Percentiles rank a stretch among this genome's conserved stretches.
Evolutionary conservation across 2,797 vertebrate genomes (phyloP).

Genomic region (Helicolenus hilgendorfi): DNA sequence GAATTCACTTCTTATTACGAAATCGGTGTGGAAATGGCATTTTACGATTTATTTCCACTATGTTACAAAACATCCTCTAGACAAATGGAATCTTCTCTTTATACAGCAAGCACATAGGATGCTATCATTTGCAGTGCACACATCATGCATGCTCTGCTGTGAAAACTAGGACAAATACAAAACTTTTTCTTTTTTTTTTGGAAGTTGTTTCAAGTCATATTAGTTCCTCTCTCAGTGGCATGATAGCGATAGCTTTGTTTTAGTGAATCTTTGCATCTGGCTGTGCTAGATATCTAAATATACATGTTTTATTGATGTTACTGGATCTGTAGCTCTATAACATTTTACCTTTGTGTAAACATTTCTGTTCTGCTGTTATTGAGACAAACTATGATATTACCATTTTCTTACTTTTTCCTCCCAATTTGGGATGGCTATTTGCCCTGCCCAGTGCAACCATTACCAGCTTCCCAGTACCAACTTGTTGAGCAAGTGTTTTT

Average conservation of each 20-base stretch:
- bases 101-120: not conserved
- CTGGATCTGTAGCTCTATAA: not conserved
- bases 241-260: not conserved
- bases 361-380: not conserved
- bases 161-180: conserved; percentile 27
- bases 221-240: conserved; percentile 1
- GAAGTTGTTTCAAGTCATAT: conserved; percentile 33
- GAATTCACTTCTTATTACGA: not conserved
- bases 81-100: conserved; percentile 14
- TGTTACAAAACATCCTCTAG: not conserved
- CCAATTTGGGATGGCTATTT: conserved; percentile 19
- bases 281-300: not conserved
- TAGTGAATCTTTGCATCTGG: not conserved
- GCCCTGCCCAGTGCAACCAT: conserved; percentile 11
- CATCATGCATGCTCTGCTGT: conserved; percentile 20
- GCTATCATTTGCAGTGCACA: conserved; percentile 44
- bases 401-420: conserved; percentile 7
- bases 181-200: conserved; percentile 3
- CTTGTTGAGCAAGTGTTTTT: not conserved
- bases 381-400: not conserved
- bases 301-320: not conserved
- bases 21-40: not conserved
- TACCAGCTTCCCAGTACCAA: conserved; percentile 1
- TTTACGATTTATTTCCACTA: not conserved
- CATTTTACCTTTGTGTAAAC: not conserved